Percentiles rank a stretch among this genome's conserved stretches.
Evolutionary conservation across 2,797 vertebrate species (phyloP).

Genomic region (Phyllotis vaccarum): DNA sequence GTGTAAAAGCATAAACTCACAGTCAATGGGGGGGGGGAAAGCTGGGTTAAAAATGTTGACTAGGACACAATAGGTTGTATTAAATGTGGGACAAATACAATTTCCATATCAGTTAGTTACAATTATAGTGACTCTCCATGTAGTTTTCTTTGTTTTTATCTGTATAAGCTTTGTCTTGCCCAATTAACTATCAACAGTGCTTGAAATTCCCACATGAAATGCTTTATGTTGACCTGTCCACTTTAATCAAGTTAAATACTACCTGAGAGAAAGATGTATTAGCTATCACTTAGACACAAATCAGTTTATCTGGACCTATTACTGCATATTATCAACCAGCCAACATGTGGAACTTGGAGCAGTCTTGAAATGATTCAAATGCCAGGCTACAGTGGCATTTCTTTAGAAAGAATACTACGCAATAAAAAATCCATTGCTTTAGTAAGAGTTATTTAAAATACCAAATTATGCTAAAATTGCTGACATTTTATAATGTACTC

Average conservation of each 20-base stretch:
- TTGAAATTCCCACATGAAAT: slow-evolving; percentile 79
- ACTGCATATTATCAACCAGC: slow-evolving; percentile 73
- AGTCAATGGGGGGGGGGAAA: background rate
- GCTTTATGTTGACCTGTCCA: slow-evolving; percentile 84
- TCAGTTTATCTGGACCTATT: slow-evolving; percentile 82
- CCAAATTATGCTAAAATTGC: background rate
- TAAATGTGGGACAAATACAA: background rate
- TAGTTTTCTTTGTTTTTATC: slow-evolving; percentile 23
- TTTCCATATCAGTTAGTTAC: slow-evolving; percentile 44
- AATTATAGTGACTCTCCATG: slow-evolving; percentile 28
- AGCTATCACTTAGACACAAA: slow-evolving; percentile 80
- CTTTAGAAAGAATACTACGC: background rate
- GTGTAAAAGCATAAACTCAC: background rate
- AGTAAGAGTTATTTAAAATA: background rate
- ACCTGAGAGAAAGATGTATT: slow-evolving; percentile 81
- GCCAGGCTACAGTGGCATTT: background rate
- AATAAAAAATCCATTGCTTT: background rate
- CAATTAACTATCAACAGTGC: slow-evolving; percentile 79
- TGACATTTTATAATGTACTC: background rate
- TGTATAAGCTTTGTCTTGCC: slow-evolving; percentile 75
- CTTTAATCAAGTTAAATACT: slow-evolving; percentile 84
- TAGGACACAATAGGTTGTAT: background rate
- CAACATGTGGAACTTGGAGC: slow-evolving; percentile 1
- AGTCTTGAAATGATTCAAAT: slow-evolving; percentile 52
- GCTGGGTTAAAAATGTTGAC: background rate